phyloP scores from a whole-genome alignment of 2,888 invertebrate species.

The Trichogramma evanescens region DNA sequence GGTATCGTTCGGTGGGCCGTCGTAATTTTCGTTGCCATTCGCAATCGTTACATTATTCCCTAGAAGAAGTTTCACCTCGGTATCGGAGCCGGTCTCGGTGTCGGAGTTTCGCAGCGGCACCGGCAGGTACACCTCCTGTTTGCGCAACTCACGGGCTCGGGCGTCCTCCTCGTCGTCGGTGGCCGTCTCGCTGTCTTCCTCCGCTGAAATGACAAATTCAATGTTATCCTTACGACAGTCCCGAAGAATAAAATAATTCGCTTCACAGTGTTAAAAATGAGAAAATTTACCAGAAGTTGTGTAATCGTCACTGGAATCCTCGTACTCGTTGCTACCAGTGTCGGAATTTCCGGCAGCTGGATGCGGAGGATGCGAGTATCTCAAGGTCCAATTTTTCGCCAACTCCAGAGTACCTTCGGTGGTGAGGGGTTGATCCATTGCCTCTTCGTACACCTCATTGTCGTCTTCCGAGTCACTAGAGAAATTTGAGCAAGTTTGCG shows the following conservation, averaged over 20 bases:
- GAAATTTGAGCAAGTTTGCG: neutral
- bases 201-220: slow-evolving; percentile 41
- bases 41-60: neutral
- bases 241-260: neutral
- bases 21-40: neutral
- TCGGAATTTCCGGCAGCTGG: slow-evolving; percentile 41
- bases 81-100: slow-evolving; percentile 63
- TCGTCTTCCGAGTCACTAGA: slow-evolving; percentile 58
- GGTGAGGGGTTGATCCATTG: slow-evolving; percentile 58
- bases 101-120: slow-evolving; percentile 57
- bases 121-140: slow-evolving; percentile 62
- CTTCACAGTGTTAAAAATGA: neutral
- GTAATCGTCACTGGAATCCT: slow-evolving; percentile 47
- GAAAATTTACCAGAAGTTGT: slow-evolving; percentile 40
- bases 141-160: slow-evolving; percentile 60
- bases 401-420: slow-evolving; percentile 63
- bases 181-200: slow-evolving; percentile 63
- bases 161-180: slow-evolving; percentile 67
- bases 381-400: slow-evolving; percentile 62
- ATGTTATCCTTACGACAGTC: neutral
- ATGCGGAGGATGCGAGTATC: slow-evolving; percentile 47
- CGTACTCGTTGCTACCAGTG: slow-evolving; percentile 50
- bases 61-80: slow-evolving; percentile 57
- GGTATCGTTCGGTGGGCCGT: neutral
- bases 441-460: slow-evolving; percentile 63